These are phyloP conservation scores for Aromia moschata DNA, from an alignment of 2,888 invertebrate species.

Conservation along the genomic window DNA sequence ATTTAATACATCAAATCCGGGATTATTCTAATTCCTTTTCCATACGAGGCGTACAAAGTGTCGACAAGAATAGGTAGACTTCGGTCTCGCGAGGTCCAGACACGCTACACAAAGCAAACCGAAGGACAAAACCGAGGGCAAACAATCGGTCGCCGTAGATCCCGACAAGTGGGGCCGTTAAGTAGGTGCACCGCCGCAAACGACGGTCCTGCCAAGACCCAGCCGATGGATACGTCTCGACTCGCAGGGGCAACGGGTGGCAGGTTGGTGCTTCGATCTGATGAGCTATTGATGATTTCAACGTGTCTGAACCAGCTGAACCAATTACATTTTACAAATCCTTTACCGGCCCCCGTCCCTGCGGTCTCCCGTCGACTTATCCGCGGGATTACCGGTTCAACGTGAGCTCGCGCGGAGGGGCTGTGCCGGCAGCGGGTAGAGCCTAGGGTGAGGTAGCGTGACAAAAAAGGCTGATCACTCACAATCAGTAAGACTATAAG, in stretches of 20 bases:
- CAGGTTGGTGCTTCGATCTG: constrained; percentile 52
- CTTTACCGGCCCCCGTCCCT: constrained; percentile 53
- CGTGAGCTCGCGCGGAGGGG: constrained; percentile 28
- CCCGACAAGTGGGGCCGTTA: constrained; percentile 4
- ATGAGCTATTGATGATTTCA: constrained; percentile 72
- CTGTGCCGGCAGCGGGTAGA: neutral
- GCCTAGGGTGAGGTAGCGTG: too few species aligned
- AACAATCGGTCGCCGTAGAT: constrained; percentile 10
- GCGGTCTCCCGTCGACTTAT: constrained; percentile 45
- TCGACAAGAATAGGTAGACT: neutral
- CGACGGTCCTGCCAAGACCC: constrained; percentile 9
- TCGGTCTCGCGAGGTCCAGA: neutral
- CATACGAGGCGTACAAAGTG: neutral
- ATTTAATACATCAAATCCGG: neutral
- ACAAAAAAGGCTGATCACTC: too few species aligned
- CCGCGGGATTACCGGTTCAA: constrained; percentile 45
- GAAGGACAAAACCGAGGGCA: neutral
- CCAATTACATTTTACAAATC: constrained; percentile 69
- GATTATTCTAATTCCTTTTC: neutral
- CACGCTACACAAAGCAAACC: neutral
- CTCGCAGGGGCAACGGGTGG: constrained; percentile 34
- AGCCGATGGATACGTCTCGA: constrained; percentile 26
- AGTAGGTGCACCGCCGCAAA: constrained; percentile 6
- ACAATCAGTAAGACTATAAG: too few species aligned
- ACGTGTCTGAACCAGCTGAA: constrained; percentile 71